A percentile compares a stretch with the other conserved stretches of the same genome.
phyloP scores from a whole-genome alignment of 1,140 invertebrate species.

The Aphelinus atriplicis region DNA sequence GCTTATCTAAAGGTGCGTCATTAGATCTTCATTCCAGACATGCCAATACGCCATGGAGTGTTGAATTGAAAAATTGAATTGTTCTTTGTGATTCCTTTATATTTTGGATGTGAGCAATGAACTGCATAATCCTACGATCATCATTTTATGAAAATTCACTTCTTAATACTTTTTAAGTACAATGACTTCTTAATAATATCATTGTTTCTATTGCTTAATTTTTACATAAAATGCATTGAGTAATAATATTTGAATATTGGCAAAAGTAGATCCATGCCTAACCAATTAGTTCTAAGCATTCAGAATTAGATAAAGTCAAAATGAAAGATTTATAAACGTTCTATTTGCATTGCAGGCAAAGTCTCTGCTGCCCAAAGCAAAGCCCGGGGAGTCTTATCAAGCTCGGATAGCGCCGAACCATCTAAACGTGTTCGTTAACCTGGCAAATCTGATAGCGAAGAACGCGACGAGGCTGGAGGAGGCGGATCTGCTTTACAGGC shows the following conservation, averaged over 20 bases:
- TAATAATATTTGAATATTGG: too few relatives aligned
- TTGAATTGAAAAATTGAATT: too few relatives aligned
- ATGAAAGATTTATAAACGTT: background rate
- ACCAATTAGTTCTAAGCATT: too few relatives aligned
- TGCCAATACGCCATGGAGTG: background rate
- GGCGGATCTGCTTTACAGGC: slow-evolving; percentile 91
- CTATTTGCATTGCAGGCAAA: slow-evolving; percentile 73
- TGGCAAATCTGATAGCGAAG: slow-evolving; percentile 94
- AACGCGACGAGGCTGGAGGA: slow-evolving; percentile 92
- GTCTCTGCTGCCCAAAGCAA: slow-evolving; percentile 87
- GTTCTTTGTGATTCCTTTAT: too few relatives aligned
- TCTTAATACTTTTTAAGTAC: too few relatives aligned
- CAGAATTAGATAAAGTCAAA: too few relatives aligned
- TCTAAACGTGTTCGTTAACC: slow-evolving; percentile 94
- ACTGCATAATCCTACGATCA: too few relatives aligned
- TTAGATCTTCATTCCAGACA: background rate
- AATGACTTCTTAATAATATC: background rate
- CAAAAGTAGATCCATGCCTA: too few relatives aligned
- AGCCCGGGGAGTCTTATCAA: slow-evolving; percentile 93
- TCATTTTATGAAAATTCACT: too few relatives aligned
- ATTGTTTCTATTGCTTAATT: background rate
- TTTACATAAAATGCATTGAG: too few relatives aligned
- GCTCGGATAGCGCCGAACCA: slow-evolving; percentile 96
- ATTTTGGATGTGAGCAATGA: too few relatives aligned
- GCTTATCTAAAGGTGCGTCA: slow-evolving; percentile 81